These are phyloP conservation scores for Loxodonta africana DNA, from an alignment of 2,113 vertebrate genomes.

Conservation along the genomic window DNA sequence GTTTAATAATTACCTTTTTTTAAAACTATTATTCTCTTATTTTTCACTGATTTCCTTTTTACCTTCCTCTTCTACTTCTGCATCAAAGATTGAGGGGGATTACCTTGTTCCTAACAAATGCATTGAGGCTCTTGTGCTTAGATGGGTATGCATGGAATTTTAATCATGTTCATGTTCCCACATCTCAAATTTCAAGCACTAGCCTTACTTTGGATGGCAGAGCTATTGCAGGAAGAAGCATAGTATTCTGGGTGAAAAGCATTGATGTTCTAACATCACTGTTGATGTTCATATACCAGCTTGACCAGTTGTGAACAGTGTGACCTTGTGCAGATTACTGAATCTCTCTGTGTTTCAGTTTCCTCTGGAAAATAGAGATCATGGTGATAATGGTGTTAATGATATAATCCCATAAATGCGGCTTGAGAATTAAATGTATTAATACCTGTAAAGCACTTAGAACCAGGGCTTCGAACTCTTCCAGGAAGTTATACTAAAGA, in stretches of 20 bases:
- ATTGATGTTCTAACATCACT: neutral
- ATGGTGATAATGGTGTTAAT: neutral
- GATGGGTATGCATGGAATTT: neutral
- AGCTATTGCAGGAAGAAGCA: neutral
- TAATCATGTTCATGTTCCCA: neutral
- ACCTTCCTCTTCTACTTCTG: neutral
- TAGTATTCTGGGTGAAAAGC: neutral
- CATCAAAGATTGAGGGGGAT: neutral
- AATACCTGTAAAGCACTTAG: neutral
- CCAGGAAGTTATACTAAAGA: too few relatives aligned
- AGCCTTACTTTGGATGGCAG: neutral
- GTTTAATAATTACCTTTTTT: slow-evolving; percentile 31
- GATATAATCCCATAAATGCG: neutral
- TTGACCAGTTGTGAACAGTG: neutral
- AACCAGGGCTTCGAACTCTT: neutral
- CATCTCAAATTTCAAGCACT: neutral
- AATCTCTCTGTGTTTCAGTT: neutral
- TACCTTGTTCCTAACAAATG: neutral
- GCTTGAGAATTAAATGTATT: slow-evolving; percentile 12
- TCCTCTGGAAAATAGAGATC: neutral
- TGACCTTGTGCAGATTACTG: neutral
- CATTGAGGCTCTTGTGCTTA: neutral
- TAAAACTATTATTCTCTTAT: neutral
- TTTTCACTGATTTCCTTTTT: neutral
- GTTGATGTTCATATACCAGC: neutral